phyloP scores from a whole-genome alignment of 2,888 invertebrate genomes.

The Tholera decimalis region DNA sequence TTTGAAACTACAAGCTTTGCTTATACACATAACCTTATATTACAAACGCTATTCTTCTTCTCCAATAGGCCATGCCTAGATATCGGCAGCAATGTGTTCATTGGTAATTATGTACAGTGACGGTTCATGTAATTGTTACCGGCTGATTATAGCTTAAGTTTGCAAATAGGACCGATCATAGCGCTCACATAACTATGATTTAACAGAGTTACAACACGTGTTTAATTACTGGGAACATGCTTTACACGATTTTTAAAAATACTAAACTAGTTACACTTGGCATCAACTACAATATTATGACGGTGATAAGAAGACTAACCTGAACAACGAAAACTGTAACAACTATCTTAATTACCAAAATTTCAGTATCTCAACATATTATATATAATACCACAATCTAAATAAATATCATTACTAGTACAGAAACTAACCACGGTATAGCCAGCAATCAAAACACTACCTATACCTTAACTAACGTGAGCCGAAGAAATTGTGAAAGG shows the following conservation, averaged over 20 bases:
- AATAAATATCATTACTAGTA: constrained; percentile 29
- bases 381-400: constrained; percentile 25
- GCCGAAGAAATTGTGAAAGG: constrained; percentile 66
- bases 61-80: constrained; percentile 50
- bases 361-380: constrained; percentile 37
- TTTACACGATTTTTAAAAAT: constrained; percentile 19
- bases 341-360: constrained; percentile 3
- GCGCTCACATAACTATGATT: constrained; percentile 44
- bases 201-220: constrained; percentile 47
- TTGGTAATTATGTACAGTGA: constrained; percentile 61
- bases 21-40: constrained; percentile 9
- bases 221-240: constrained; percentile 24
- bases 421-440: constrained; percentile 43
- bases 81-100: constrained; percentile 31
- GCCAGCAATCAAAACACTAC: constrained; percentile 46
- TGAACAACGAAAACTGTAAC: constrained; percentile 2
- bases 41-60: constrained; percentile 35
- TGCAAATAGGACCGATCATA: constrained; percentile 34
- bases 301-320: not conserved
- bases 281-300: constrained; percentile 17
- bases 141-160: constrained; percentile 64
- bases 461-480: constrained; percentile 28
- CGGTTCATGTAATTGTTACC: constrained; percentile 63
- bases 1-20: constrained; percentile 21
- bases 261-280: constrained; percentile 1